Percentiles rank a stretch among this genome's conserved stretches.
Evolutionary conservation across 2,797 vertebrate genomes (phyloP).

Genomic region (Macropus fuliginosus): DNA sequence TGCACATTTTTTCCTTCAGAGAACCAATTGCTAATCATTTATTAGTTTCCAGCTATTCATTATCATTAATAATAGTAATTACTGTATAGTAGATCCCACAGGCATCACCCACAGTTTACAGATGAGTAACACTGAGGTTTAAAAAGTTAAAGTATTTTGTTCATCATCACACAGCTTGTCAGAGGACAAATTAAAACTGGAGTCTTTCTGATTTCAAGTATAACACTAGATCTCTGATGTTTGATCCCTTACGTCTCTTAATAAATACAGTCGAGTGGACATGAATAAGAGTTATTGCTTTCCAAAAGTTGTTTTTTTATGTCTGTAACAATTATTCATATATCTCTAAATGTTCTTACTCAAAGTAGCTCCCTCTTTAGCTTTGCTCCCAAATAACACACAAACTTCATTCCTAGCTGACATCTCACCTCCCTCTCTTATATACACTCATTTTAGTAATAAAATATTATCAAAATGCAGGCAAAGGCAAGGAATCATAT

Average conservation of each 20-base stretch:
- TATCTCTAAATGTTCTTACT: neutral
- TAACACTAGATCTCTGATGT: neutral
- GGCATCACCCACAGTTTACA: neutral
- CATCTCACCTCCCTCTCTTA: neutral
- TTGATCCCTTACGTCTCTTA: neutral
- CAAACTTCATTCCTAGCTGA: neutral
- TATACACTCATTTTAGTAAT: neutral
- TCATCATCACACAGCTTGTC: neutral
- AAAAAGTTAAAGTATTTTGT: neutral
- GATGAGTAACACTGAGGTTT: neutral
- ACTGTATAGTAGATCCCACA: neutral
- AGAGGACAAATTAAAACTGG: neutral
- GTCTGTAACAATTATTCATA: fast-evolving
- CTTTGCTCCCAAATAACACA: neutral
- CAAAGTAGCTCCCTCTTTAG: neutral
- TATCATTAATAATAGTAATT: neutral
- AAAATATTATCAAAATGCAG: neutral
- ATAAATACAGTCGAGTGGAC: neutral
- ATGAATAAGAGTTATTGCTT: neutral
- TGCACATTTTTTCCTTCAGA: neutral
- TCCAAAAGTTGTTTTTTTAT: neutral
- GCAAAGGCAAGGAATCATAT: neutral
- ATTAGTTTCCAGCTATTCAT: neutral
- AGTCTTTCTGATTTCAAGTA: neutral
- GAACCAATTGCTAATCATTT: neutral